These are phyloP conservation scores for Boloria euphrosyne DNA, from an alignment of 2,888 invertebrate genomes.

Conservation along the genomic window DNA sequence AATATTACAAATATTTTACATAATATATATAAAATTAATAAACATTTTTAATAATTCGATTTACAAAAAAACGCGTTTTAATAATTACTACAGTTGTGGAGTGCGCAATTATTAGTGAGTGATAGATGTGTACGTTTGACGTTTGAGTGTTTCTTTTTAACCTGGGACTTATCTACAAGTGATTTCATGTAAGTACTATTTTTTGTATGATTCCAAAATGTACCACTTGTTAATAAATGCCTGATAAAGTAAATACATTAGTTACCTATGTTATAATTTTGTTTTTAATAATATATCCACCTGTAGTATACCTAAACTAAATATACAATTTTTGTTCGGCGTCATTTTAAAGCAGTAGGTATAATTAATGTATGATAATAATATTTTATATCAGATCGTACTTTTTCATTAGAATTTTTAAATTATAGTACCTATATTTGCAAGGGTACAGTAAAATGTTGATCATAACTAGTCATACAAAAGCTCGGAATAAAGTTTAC, in stretches of 20 bases:
- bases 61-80: not conserved
- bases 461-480: not conserved
- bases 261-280: no score
- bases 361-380: no score
- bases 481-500: not conserved
- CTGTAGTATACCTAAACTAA: no score
- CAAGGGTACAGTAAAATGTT: no score
- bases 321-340: no score
- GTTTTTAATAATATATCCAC: no score
- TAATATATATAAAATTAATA: not conserved
- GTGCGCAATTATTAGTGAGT: constrained; percentile 55
- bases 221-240: no score
- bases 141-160: constrained; percentile 48
- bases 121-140: constrained; percentile 47
- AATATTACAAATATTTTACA: not conserved
- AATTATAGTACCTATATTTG: no score
- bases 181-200: constrained; percentile 25
- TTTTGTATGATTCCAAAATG: not conserved
- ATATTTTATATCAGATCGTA: no score
- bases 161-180: constrained; percentile 19
- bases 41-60: not conserved
- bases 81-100: constrained; percentile 24
- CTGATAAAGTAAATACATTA: no score
- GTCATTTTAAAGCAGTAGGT: no score
- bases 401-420: not conserved